These are phyloP conservation scores for Phania funesta DNA, from an alignment of 2,888 invertebrate genomes.

Conservation along the genomic window DNA sequence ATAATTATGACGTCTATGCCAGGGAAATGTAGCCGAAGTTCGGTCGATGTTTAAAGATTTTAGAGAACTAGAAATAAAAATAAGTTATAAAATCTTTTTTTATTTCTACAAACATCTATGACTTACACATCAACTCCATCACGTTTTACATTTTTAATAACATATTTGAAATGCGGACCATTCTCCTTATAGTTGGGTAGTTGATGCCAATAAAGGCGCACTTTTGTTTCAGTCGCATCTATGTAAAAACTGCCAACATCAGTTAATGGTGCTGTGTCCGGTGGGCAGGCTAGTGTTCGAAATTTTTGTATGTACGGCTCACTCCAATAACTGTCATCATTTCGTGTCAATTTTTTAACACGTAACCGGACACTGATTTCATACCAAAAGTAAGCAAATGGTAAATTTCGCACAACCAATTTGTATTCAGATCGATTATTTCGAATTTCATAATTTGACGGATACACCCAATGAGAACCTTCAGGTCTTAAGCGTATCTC, in stretches of 20 bases:
- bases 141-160: slow-evolving; percentile 79
- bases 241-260: slow-evolving; percentile 87
- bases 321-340: slow-evolving; percentile 85
- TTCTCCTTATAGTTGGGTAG: slow-evolving; percentile 85
- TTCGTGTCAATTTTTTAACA: slow-evolving; percentile 83
- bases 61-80: slow-evolving; percentile 33
- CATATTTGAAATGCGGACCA: slow-evolving; percentile 87
- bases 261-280: slow-evolving; percentile 85
- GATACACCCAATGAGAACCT: slow-evolving; percentile 61
- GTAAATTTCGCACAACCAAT: slow-evolving; percentile 59
- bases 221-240: slow-evolving; percentile 82
- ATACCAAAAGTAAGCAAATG: slow-evolving; percentile 67
- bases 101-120: not conserved
- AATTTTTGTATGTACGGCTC: slow-evolving; percentile 83
- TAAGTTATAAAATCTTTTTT: not conserved
- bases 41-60: slow-evolving; percentile 63
- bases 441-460: slow-evolving; percentile 60
- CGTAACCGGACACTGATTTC: slow-evolving; percentile 82
- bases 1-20: slow-evolving; percentile 68
- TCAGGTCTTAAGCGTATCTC: slow-evolving; percentile 69
- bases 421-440: slow-evolving; percentile 62
- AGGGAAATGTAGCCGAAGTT: slow-evolving; percentile 68
- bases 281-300: slow-evolving; percentile 82
- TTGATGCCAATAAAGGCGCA: slow-evolving; percentile 90
- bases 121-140: slow-evolving; percentile 70